Evolutionary conservation across 64 coral and sea anemone genomes (phyloP).

Genomic region (Catalaphyllia jardinei): DNA sequence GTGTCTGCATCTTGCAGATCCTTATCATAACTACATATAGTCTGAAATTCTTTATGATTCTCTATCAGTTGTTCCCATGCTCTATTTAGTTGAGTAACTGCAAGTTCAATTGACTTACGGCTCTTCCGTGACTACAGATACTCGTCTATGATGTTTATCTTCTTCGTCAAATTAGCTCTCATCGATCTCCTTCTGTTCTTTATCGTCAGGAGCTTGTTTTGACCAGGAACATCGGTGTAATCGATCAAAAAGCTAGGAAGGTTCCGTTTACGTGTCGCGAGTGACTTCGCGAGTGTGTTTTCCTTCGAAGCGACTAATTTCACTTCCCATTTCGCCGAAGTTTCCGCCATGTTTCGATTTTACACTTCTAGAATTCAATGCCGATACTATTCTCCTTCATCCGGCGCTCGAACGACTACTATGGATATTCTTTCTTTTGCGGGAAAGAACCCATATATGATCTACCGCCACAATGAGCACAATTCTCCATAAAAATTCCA

Average conservation of each 20-base stretch:
- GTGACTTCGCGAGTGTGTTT: neutral
- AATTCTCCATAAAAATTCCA: no score
- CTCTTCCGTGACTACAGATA: neutral
- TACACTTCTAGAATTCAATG: neutral
- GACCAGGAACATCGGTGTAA: slow-evolving; percentile 7
- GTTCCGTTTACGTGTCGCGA: neutral
- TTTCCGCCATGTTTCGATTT: slow-evolving; percentile 7
- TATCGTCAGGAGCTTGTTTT: neutral
- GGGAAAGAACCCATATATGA: no score
- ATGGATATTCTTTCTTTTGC: neutral
- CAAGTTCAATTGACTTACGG: neutral
- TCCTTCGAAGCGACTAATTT: neutral
- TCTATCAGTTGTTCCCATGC: no score
- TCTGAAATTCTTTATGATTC: no score
- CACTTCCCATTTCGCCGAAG: neutral
- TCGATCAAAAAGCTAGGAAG: neutral
- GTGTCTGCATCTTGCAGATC: no score
- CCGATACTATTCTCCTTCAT: neutral
- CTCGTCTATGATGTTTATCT: slow-evolving; percentile 1
- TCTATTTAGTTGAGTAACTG: no score
- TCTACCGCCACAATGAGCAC: no score
- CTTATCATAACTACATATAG: no score
- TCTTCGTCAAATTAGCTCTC: slow-evolving; percentile 9
- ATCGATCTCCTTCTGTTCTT: slow-evolving; percentile 25
- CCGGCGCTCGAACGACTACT: neutral